Conservation (phyloP, 2,113 vertebrate species). For the Oenanthe melanoleuca region DNA sequence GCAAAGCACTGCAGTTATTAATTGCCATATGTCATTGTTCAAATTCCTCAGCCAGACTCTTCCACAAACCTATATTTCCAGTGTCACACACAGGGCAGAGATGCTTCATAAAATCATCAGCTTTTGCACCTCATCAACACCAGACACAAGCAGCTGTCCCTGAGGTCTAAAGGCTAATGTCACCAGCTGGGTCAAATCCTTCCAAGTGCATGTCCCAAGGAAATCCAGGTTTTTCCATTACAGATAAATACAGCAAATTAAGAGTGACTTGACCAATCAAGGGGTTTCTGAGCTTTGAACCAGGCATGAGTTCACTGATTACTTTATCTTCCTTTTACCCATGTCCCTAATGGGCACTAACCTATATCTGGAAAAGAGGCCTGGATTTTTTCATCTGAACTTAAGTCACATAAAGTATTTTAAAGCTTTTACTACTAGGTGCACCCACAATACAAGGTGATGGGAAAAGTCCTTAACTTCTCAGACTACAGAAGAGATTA, state of each 20-base stretch:
- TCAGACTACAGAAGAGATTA: background rate
- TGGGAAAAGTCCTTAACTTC: background rate
- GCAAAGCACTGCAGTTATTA: background rate
- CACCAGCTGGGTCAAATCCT: background rate
- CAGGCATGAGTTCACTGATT: background rate
- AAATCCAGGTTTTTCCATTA: background rate
- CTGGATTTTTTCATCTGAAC: background rate
- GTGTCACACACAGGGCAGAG: background rate
- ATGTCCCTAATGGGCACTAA: background rate
- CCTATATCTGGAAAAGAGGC: background rate
- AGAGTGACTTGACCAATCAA: background rate
- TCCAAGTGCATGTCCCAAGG: background rate
- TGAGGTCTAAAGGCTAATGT: background rate
- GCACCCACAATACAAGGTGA: background rate
- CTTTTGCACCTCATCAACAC: background rate
- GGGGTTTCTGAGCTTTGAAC: background rate
- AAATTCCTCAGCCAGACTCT: background rate
- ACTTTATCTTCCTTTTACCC: background rate
- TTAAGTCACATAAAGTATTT: background rate
- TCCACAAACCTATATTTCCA: background rate
- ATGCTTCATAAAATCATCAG: background rate
- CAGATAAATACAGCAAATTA: constrained; percentile 1
- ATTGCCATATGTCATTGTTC: background rate
- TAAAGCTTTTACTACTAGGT: background rate
- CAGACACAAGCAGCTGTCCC: background rate